A percentile compares a stretch with the other conserved stretches of the same genome.
Conservation (phyloP, 2,797 vertebrate species). For the Myoxocephalus aenaeus region DNA sequence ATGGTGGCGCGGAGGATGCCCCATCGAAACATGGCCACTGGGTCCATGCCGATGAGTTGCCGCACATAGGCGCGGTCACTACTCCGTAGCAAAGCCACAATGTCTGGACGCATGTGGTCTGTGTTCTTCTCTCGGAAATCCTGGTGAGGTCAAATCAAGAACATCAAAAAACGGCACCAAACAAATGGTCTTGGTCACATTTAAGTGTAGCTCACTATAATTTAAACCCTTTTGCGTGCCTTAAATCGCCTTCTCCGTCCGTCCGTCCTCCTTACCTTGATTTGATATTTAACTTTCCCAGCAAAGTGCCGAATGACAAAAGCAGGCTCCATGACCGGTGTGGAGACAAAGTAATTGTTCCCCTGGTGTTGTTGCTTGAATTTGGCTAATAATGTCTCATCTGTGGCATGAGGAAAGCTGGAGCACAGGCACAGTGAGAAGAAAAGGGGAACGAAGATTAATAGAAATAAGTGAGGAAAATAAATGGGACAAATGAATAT, state of each 20-base stretch:
- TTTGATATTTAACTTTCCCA: conserved; percentile 97
- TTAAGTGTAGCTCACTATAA: background rate
- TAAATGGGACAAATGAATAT: background rate
- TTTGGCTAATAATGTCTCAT: conserved; percentile 95
- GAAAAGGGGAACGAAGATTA: background rate
- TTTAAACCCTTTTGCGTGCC: background rate
- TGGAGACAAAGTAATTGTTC: conserved; percentile 95
- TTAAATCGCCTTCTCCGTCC: background rate
- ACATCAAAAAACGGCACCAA: background rate
- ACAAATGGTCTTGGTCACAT: background rate
- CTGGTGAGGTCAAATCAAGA: conserved; percentile 66
- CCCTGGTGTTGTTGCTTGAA: conserved; percentile 98
- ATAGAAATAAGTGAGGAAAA: background rate
- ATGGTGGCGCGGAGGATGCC: conserved; percentile 92
- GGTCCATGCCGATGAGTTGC: conserved; percentile 97
- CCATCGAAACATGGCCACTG: conserved; percentile 98
- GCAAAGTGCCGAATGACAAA: conserved; percentile 98
- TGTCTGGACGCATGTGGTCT: conserved; percentile 98
- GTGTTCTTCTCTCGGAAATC: conserved; percentile 99
- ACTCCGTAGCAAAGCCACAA: conserved; percentile 93
- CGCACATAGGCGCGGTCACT: conserved; percentile 94
- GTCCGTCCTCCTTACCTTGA: conserved; percentile 86
- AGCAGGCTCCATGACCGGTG: conserved; percentile 95
- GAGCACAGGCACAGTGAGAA: background rate
- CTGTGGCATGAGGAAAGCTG: conserved; percentile 97